Evolutionary conservation across 23 tunicate species (phyloP).

Genomic region (Ciona savignyi): DNA sequence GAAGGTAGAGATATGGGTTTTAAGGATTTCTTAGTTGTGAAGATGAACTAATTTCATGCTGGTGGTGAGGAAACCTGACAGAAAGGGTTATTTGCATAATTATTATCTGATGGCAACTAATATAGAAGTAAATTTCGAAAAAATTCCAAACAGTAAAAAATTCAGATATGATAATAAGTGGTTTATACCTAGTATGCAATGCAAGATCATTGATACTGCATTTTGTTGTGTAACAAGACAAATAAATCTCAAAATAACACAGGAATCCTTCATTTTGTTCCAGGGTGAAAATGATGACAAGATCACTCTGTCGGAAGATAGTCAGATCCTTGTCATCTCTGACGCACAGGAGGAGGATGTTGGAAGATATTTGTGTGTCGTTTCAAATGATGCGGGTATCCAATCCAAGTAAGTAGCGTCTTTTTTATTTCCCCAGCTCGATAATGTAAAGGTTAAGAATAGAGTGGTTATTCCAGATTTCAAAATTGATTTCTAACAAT

Average conservation of each 20-base stretch:
- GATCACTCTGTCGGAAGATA: constrained; percentile 13
- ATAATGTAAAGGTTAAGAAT: not conserved
- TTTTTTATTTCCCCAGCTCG: no score
- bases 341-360: constrained; percentile 64
- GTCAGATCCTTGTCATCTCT: constrained; percentile 27
- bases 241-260: not conserved
- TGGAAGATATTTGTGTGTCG: constrained; percentile 83
- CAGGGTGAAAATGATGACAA: constrained; percentile 19
- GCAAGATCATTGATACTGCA: not conserved
- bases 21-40: no score
- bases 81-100: no score
- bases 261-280: not conserved
- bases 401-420: constrained; percentile 50
- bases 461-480: not conserved
- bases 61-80: no score
- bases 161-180: not conserved
- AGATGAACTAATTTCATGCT: no score
- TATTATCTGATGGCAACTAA: no score
- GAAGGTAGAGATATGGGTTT: no score
- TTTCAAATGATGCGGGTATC: constrained; percentile 79
- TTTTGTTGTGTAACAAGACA: not conserved
- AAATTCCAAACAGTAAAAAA: no score
- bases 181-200: no score
- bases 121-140: no score
- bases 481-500: no score